Evolutionary conservation across 2,888 invertebrate species (phyloP), one percentile per base, ranked within the genome.

Genomic region (Tenthredo mesomela): DNA sequence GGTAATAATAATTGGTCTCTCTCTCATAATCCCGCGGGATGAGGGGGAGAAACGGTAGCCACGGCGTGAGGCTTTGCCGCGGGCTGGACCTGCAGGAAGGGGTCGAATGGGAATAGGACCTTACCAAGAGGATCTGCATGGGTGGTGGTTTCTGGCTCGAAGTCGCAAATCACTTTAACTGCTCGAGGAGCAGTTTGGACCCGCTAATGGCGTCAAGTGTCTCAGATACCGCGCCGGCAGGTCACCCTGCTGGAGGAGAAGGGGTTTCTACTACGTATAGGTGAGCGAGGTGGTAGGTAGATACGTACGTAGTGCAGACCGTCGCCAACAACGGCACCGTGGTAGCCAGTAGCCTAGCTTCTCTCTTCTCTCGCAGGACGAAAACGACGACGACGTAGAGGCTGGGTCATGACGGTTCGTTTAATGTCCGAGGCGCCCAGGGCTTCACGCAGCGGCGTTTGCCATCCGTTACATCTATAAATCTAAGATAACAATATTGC

Each of bases 401-500:
- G 71, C 50, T 61, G 67, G 85, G 86, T 88, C 82, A 89, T 90
- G 90, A 90, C 88, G 87, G 86, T 88, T 87, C 89, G 89, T 89
- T 91, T 91, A 91, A 91, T 91, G 91, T 91, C 91, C 91, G 88
- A 89, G 89, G 86, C 86, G 85, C 85, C 82, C 84, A 89, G 88
- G 87, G 88, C 85, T 88, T 89, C 90, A 88, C 90, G 88, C 90
- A 91, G 90, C 89, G 89, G 90, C 91, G 90, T 91, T 91, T 91
- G 90, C 92, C 92, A 92, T 92, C 92, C 92, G 92, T 92, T 92
- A 92, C 92, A 92, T 92, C 92, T 92, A 92, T 92, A 92, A 92
- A 92, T 92, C 92, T 92, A 92, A 92, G 92, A 92, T 92, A 92
- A 92, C 92, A 92, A 92, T 92, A 92, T 92, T 92, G 92, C 92